Base-by-base conservation (phyloP, 2,888 invertebrate species). In the Apotomis capreana region DNA sequence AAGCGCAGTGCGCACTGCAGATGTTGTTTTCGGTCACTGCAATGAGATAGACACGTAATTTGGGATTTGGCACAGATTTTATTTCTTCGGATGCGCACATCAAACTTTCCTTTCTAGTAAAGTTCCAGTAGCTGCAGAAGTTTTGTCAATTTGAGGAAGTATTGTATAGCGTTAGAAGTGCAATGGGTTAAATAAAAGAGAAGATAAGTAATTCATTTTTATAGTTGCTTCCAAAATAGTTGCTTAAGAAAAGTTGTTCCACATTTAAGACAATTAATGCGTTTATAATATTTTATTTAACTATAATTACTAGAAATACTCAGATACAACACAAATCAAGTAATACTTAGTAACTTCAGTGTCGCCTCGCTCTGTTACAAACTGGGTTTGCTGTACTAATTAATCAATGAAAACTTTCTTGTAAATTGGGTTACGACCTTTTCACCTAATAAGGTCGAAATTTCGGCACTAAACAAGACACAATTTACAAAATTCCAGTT, bases 1-100 rank as follows among this genome's bases (percentile, higher is more conserved):
- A 46, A 62, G 62, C 54, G 58, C 72, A 72, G 6, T 68, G 78
- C 80, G 83, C 84, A 84, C 73, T 84, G 83, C 84, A 83, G 84
- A 74, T 76, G 74, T 74, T 74, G 76, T 76, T 74, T 75, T 73
- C 74, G 70, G 74, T 65, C 54, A 69, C 74, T 73, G 74, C 74
- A 74, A 73, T 65, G 67, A 79, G 78, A 79, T 77, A 76, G 75
- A 74, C 65, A 61, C 62, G 74, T 74, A 51, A 70, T 76, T 77
- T 76, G 68, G 58, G 69, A 75, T 77, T 81, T 81, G 80, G 82
- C 82, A 80, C 74, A 78, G 76, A 77, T 73, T 70, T 67, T 67
- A 68, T 61, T 64, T 69, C 60, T 73, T 12, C 37, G 36, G 13
- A 54, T 36, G 68, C 10, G 51, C 55, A 52, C 57, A 51, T 70